These are phyloP conservation scores for Promerops cafer DNA, from an alignment of 2,113 vertebrate genomes.

Conservation along the genomic window DNA sequence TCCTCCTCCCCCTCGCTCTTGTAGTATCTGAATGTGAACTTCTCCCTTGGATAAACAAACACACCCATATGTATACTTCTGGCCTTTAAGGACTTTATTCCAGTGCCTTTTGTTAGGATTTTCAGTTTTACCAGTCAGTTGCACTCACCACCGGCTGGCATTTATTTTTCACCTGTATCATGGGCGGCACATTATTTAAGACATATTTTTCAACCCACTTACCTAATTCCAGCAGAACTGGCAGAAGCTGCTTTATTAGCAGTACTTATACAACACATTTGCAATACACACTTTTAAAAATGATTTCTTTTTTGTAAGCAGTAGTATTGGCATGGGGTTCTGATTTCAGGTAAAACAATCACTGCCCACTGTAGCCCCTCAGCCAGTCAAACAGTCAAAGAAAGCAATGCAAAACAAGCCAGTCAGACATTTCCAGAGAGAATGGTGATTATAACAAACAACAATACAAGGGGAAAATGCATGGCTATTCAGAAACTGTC, in stretches of 20 bases:
- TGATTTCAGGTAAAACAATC: conserved; percentile 20
- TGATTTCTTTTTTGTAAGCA: neutral
- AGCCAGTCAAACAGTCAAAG: conserved; percentile 6
- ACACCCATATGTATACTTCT: neutral
- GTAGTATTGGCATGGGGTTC: neutral
- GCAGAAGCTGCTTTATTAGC: neutral
- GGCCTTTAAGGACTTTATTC: neutral
- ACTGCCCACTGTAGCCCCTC: conserved; percentile 6
- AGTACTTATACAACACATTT: neutral
- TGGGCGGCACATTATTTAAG: neutral
- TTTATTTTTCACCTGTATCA: neutral
- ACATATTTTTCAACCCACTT: conserved; percentile 18
- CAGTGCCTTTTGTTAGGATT: neutral
- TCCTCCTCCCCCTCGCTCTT: neutral
- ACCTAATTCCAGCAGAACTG: neutral
- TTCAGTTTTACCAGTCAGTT: conserved; percentile 10
- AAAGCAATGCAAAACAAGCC: conserved; percentile 45
- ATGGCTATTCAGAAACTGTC: conserved; percentile 44
- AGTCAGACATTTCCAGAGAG: conserved; percentile 8
- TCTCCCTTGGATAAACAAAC: neutral
- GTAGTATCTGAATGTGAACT: neutral
- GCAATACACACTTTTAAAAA: neutral
- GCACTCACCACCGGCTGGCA: neutral
- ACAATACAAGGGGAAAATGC: conserved; percentile 23
- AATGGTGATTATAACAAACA: conserved; percentile 40